Base-by-base conservation (phyloP, 2,888 invertebrate species). In the Malacosoma neustria region DNA sequence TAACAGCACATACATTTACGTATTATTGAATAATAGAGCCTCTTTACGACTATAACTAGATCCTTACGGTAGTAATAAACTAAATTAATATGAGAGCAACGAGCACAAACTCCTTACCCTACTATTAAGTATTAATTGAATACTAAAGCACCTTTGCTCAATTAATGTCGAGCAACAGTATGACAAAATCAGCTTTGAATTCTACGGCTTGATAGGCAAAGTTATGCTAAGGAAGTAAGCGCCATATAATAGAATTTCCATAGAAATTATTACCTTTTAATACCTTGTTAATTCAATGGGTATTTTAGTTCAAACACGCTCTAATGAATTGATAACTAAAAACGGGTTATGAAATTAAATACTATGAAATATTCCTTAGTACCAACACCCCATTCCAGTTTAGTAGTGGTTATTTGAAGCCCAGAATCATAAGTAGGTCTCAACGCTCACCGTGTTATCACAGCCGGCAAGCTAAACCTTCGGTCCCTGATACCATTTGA, bases 41-140 rank as follows among this genome's bases (percentile, higher is more conserved):
- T 32, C 35, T 39, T 37, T 35, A 39, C 35, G 40, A 42, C 36
- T 34, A 45, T 49, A 49, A 48, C 56, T 46, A 55, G 50, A 46
- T 45, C 37, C 39, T 39, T 42, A 37, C n/a, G 30, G 31, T 32
- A 38, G 36, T 41, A 45, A 41, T 45, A 40, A 47, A 47, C 43
- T 51, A 48, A 52, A 59, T 58, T 53, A 51, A 54, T 54, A 49
- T 46, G 43, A 49, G 47, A 51, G 49, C 43, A 48, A 46, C 38
- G 41, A 43, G 42, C 41, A 32, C 42, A 47, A 51, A 47, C 48
- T 36, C 45, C 38, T 39, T 44, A 42, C 37, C 42, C 13, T 44
- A 48, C 43, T 46, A 49, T 47, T 38, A 39, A 31, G 44, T 46
- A 43, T 48, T 48, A 57, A 61, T 61, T 56, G 48, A 52, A 55